phyloP scores from a whole-genome alignment of 2,888 invertebrate genomes.

The Synanthedon formicaeformis region DNA sequence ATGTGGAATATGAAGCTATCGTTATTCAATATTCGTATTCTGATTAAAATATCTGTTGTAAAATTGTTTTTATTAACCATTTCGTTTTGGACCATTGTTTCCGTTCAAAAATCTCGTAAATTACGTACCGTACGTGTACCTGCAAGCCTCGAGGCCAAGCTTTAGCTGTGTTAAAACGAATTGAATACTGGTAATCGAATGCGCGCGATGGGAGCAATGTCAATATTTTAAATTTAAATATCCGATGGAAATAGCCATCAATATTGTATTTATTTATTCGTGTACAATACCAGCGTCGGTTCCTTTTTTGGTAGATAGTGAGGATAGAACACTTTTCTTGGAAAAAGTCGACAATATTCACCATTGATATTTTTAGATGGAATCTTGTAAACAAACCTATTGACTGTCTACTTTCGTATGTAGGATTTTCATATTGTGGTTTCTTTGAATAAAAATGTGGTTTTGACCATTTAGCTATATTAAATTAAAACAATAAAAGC shows the following conservation, averaged over 20 bases:
- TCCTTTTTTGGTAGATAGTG: too few species aligned
- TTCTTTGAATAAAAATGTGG: too few species aligned
- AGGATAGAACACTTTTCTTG: too few species aligned
- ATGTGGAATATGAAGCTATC: background rate
- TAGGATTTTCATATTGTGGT: too few species aligned
- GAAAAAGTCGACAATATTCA: too few species aligned
- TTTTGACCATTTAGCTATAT: too few species aligned
- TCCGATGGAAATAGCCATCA: slow-evolving; percentile 35
- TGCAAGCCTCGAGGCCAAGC: slow-evolving; percentile 50
- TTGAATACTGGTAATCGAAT: slow-evolving; percentile 69
- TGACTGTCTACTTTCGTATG: background rate
- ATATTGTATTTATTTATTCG: slow-evolving; percentile 4
- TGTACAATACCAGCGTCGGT: background rate
- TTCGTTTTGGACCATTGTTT: slow-evolving; percentile 58
- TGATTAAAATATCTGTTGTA: background rate
- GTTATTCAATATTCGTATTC: background rate
- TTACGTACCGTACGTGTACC: slow-evolving; percentile 58
- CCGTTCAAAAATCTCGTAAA: slow-evolving; percentile 56
- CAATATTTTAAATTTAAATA: slow-evolving; percentile 68
- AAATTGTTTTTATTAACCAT: slow-evolving; percentile 57
- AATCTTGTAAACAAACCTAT: background rate
- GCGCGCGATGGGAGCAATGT: slow-evolving; percentile 57
- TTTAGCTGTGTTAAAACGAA: slow-evolving; percentile 58
- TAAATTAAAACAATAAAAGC: too few species aligned
- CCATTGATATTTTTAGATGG: too few species aligned